Percentiles rank a stretch among this genome's conserved stretches.
Evolutionary conservation across 2,888 invertebrate species (phyloP).

Genomic region (Caenorhabditis japonica): DNA sequence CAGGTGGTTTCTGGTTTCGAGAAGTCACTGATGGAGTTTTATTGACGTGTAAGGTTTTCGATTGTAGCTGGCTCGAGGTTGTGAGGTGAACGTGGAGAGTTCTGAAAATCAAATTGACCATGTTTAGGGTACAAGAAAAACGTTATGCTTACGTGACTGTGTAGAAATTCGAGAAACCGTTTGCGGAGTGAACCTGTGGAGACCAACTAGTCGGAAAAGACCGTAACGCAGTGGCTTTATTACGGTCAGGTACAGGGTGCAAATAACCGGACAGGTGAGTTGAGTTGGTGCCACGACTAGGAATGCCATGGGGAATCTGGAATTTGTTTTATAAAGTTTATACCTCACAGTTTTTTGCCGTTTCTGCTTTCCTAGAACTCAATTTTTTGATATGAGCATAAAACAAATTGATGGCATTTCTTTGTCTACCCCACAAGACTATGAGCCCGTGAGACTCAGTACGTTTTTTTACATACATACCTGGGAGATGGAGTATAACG

Average conservation of each 20-base stretch:
- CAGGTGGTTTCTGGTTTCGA: too few relatives aligned
- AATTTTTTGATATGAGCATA: background rate
- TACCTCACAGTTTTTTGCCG: too few relatives aligned
- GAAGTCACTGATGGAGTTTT: constrained; percentile 8
- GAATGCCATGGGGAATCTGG: constrained; percentile 38
- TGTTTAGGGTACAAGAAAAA: background rate
- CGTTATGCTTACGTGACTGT: constrained; percentile 33
- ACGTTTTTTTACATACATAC: too few relatives aligned
- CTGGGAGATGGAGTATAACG: constrained; percentile 27
- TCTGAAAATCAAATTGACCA: constrained; percentile 21
- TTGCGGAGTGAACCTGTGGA: constrained; percentile 25
- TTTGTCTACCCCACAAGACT: too few relatives aligned
- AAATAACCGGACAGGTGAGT: constrained; percentile 45
- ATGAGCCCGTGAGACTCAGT: too few relatives aligned
- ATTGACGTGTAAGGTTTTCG: constrained; percentile 5
- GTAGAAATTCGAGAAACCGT: constrained; percentile 10
- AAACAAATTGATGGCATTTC: too few relatives aligned
- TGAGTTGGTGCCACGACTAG: constrained; percentile 44
- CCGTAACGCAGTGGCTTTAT: constrained; percentile 45
- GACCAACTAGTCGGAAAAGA: constrained; percentile 16
- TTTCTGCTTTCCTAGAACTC: too few relatives aligned
- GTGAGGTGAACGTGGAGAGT: constrained; percentile 34
- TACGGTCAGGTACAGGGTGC: constrained; percentile 28
- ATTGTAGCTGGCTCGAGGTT: constrained; percentile 1
- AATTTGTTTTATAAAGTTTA: too few relatives aligned